phyloP scores from a whole-genome alignment of 1,140 invertebrate species.

The Zelostemma sp. region DNA sequence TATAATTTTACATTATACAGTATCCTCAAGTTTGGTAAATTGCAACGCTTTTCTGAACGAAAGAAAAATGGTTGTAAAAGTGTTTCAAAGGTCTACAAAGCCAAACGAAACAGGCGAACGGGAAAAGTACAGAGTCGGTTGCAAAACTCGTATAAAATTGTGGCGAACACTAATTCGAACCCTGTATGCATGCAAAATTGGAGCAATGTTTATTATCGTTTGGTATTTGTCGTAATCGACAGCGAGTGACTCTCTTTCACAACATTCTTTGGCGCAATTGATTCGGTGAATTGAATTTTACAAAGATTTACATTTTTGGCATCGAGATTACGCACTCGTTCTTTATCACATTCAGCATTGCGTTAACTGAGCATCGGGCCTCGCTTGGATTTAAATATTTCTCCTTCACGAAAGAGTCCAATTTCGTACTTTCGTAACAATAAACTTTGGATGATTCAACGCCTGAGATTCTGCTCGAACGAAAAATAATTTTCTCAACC shows the following conservation, averaged over 20 bases:
- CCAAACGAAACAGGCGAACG: slow-evolving; percentile 1
- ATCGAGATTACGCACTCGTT: not conserved
- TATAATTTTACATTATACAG: slow-evolving; percentile 24
- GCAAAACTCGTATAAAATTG: slow-evolving; percentile 5
- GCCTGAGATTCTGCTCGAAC: not conserved
- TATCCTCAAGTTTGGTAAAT: slow-evolving; percentile 6
- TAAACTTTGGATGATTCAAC: not conserved
- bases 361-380: not conserved
- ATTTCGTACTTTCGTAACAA: not conserved
- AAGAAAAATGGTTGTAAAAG: not conserved
- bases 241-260: slow-evolving; percentile 16
- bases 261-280: not conserved
- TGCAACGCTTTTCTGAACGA: not conserved
- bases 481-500: slow-evolving; percentile 8
- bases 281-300: not conserved
- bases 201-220: slow-evolving; percentile 23
- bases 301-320: not conserved
- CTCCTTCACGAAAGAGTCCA: not conserved
- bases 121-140: not conserved
- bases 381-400: not conserved
- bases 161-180: slow-evolving; percentile 14
- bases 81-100: slow-evolving; percentile 17
- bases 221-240: slow-evolving; percentile 6
- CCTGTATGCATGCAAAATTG: slow-evolving; percentile 12
- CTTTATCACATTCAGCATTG: not conserved